Percentiles rank a stretch among this genome's conserved stretches.
These are phyloP conservation scores for Cotesia congregata DNA, from an alignment of 2,888 invertebrate genomes.

Conservation along the genomic window DNA sequence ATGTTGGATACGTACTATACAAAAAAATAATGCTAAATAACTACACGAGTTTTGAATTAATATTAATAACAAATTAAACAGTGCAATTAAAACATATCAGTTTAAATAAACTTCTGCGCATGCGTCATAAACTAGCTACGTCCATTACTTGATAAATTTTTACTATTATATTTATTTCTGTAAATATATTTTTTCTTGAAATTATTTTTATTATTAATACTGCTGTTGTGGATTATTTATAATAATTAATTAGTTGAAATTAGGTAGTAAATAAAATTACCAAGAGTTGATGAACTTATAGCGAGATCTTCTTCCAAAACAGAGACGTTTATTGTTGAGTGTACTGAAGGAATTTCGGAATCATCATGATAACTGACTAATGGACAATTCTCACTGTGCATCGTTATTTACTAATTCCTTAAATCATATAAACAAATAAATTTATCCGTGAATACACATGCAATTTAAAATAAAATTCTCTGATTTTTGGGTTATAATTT, in stretches of 20 bases:
- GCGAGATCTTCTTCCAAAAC: conserved; percentile 53
- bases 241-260: background rate
- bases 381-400: conserved; percentile 47
- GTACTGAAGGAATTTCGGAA: conserved; percentile 42
- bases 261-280: conserved; percentile 38
- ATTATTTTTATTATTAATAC: background rate
- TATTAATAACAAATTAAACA: background rate
- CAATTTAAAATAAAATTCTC: too few species aligned
- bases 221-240: background rate
- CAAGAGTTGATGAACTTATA: conserved; percentile 50
- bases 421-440: conserved; percentile 64
- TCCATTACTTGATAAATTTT: background rate
- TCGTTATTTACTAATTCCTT: conserved; percentile 54
- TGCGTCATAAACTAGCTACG: background rate
- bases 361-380: conserved; percentile 40
- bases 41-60: too few species aligned
- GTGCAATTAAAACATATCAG: background rate
- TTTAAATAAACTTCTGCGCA: background rate
- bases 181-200: background rate
- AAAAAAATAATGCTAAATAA: background rate
- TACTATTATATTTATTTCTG: background rate
- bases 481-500: too few species aligned
- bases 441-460: conserved; percentile 56
- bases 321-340: conserved; percentile 46
- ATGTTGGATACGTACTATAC: background rate